Conservation (phyloP, 1,140 invertebrate genomes). For the Panagrolaimus sp. region DNA sequence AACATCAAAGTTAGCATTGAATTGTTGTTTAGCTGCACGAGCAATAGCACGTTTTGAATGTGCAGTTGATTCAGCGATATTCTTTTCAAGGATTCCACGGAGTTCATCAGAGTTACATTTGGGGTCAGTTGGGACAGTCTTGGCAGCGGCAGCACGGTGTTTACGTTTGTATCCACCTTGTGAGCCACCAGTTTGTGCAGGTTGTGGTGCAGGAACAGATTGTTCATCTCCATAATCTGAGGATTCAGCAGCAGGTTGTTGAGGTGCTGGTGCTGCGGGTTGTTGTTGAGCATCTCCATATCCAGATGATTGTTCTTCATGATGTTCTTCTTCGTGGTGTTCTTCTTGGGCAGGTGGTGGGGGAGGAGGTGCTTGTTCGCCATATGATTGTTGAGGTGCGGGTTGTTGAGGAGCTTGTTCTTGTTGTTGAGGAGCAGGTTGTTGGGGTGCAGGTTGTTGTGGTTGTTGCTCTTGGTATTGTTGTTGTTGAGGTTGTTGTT, state of each 20-base stretch:
- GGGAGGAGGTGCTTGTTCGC: slow-evolving; percentile 13
- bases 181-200: slow-evolving; percentile 19
- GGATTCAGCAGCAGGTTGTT: too few relatives aligned
- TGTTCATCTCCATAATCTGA: slow-evolving; percentile 11
- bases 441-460: slow-evolving; percentile 5
- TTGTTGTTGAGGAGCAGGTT: slow-evolving; percentile 13
- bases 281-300: too few relatives aligned
- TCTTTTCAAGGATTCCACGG: slow-evolving; percentile 22
- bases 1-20: slow-evolving; percentile 43
- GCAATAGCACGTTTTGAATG: slow-evolving; percentile 40
- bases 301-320: too few relatives aligned
- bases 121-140: slow-evolving; percentile 33
- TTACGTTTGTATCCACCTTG: neutral
- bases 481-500: neutral
- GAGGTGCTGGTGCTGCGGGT: too few relatives aligned
- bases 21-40: slow-evolving; percentile 36
- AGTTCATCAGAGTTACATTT: slow-evolving; percentile 47
- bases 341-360: too few relatives aligned
- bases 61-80: slow-evolving; percentile 40
- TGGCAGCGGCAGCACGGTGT: slow-evolving; percentile 15
- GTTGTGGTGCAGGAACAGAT: slow-evolving; percentile 16
- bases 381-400: slow-evolving; percentile 22
- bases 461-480: neutral
- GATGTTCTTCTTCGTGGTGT: too few relatives aligned
- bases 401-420: slow-evolving; percentile 19